Evolutionary conservation across 1,140 invertebrate species (phyloP).

Genomic region (Nebria ingens): DNA sequence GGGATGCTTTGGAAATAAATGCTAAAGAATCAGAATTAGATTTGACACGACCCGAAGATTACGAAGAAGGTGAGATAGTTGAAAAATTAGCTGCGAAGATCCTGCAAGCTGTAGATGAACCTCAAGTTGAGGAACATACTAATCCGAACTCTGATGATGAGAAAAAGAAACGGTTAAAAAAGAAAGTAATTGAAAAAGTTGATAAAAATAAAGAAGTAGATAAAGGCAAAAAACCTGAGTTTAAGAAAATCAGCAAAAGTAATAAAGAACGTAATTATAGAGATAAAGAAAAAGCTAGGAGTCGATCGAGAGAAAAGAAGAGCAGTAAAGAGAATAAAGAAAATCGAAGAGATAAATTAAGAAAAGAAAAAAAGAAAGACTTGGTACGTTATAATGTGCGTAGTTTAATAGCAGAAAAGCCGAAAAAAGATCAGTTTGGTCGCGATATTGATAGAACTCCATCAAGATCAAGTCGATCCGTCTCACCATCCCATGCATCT

Average conservation of each 20-base stretch:
- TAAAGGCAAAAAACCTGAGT: conserved; percentile 41
- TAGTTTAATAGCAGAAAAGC: conserved; percentile 60
- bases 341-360: conserved; percentile 29
- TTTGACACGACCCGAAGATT: conserved; percentile 30
- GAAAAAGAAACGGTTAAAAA: conserved; percentile 32
- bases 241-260: conserved; percentile 72
- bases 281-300: conserved; percentile 44
- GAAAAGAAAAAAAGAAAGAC: conserved; percentile 49
- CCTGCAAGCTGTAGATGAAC: conserved; percentile 26
- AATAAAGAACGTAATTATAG: conserved; percentile 75
- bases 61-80: conserved; percentile 44
- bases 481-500: conserved; percentile 16
- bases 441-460: conserved; percentile 47
- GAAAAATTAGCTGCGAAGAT: conserved; percentile 36
- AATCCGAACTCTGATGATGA: conserved; percentile 32
- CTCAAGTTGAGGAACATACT: conserved; percentile 33
- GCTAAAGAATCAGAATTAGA: conserved; percentile 33
- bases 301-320: conserved; percentile 28
- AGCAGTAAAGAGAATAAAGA: conserved; percentile 25
- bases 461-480: conserved; percentile 24
- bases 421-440: conserved; percentile 66
- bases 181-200: conserved; percentile 27
- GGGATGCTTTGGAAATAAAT: conserved; percentile 33
- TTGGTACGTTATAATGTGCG: conserved; percentile 72
- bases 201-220: conserved; percentile 33